These are phyloP conservation scores for Molossus alvarezi DNA, from an alignment of 2,797 vertebrate species.

Conservation along the genomic window DNA sequence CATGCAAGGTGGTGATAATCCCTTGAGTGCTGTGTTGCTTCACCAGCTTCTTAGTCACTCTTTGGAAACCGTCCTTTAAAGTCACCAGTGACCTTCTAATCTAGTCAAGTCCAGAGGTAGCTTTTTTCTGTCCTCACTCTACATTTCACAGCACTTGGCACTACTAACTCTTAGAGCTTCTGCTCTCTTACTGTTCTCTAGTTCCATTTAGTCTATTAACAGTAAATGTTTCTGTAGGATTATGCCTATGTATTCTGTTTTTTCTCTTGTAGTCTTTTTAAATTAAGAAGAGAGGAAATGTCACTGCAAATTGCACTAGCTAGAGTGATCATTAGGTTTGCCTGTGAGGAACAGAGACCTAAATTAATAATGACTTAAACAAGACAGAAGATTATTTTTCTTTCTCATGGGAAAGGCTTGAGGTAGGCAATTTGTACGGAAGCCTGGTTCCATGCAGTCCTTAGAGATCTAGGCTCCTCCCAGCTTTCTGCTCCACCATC, in stretches of 20 bases:
- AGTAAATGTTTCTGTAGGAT: neutral
- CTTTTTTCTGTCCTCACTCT: neutral
- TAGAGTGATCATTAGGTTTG: neutral
- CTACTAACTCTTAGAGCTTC: neutral
- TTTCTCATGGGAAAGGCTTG: neutral
- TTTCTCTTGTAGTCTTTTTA: slow-evolving; percentile 18
- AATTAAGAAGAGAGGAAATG: neutral
- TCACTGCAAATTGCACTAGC: neutral
- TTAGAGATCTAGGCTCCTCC: neutral
- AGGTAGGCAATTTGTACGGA: neutral
- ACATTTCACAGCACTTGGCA: neutral
- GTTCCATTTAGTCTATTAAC: neutral
- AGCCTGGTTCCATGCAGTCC: neutral
- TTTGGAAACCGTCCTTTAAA: slow-evolving; percentile 39
- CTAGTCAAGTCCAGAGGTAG: slow-evolving; percentile 36
- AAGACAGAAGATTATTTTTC: neutral
- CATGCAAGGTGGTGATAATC: neutral
- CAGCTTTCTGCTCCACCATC: neutral
- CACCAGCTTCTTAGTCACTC: slow-evolving; percentile 55
- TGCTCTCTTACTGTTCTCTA: neutral
- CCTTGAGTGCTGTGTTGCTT: slow-evolving; percentile 46
- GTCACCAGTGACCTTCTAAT: slow-evolving; percentile 49
- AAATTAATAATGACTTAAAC: neutral
- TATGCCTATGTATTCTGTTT: neutral
- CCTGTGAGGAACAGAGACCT: neutral